Percentiles rank a stretch among this genome's conserved stretches.
phyloP scores from a whole-genome alignment of 2,113 vertebrate genomes.

The Eublepharis macularius region DNA sequence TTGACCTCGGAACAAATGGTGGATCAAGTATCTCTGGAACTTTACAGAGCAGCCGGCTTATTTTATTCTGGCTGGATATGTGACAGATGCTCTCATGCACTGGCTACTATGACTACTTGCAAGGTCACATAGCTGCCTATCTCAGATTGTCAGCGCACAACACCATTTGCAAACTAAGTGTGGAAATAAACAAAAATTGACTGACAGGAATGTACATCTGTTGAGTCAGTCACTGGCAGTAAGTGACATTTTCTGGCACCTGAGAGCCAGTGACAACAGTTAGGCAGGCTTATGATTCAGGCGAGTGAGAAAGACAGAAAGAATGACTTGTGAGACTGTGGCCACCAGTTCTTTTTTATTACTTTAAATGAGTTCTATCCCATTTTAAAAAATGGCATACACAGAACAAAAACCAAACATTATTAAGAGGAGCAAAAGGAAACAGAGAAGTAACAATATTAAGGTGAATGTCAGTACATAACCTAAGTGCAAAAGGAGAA shows the following conservation, averaged over 20 bases:
- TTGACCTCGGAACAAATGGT: constrained; percentile 55
- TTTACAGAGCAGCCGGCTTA: neutral
- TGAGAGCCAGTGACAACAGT: constrained; percentile 14
- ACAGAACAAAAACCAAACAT: too few species aligned
- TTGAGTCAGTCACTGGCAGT: constrained; percentile 38
- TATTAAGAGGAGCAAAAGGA: too few species aligned
- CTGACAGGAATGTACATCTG: constrained; percentile 67
- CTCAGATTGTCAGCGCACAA: neutral
- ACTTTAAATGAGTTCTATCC: too few species aligned
- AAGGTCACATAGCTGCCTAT: constrained; percentile 49
- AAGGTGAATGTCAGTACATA: too few species aligned
- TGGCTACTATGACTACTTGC: constrained; percentile 1
- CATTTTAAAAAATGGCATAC: too few species aligned
- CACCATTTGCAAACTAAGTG: constrained; percentile 27
- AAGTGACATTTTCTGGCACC: neutral
- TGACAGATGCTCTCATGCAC: neutral
- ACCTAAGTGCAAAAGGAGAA: too few species aligned
- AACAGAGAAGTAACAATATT: too few species aligned
- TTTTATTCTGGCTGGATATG: neutral
- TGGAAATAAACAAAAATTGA: constrained; percentile 50
- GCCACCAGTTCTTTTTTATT: neutral
- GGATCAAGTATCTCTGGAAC: constrained; percentile 55
- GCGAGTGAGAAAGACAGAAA: neutral
- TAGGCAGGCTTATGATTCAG: constrained; percentile 5
- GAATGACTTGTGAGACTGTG: neutral